phyloP scores from a whole-genome alignment of 2,888 invertebrate genomes.

The Cremastinae sp. region DNA sequence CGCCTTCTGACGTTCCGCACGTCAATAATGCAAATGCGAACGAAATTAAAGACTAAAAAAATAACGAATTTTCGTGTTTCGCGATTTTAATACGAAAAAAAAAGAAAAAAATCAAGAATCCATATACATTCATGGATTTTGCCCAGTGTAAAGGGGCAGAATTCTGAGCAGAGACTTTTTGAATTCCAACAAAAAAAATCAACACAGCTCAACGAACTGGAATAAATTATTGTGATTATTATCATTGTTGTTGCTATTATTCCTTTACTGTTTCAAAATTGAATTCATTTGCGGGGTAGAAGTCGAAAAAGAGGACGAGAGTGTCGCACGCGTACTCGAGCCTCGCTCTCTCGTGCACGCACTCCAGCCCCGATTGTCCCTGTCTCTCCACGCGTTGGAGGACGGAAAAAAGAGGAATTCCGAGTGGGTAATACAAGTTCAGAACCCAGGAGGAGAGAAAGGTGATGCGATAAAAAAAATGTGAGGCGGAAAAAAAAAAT shows the following conservation, averaged over 20 bases:
- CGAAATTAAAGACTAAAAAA: slow-evolving; percentile 6
- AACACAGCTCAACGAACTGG: slow-evolving; percentile 21
- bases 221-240: slow-evolving; percentile 29
- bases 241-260: slow-evolving; percentile 8
- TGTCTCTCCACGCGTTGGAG: slow-evolving; percentile 28
- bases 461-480: slow-evolving; percentile 27
- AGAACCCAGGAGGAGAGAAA: slow-evolving; percentile 35
- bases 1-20: not conserved
- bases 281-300: slow-evolving; percentile 21
- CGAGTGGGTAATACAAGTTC: slow-evolving; percentile 59
- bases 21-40: slow-evolving; percentile 13
- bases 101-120: not conserved
- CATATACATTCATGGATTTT: not conserved
- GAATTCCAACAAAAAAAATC: slow-evolving; percentile 28
- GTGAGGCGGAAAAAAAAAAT: slow-evolving; percentile 39
- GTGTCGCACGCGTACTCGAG: slow-evolving; percentile 34
- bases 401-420: slow-evolving; percentile 39
- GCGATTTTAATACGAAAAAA: slow-evolving; percentile 22
- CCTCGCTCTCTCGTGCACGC: not conserved
- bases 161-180: slow-evolving; percentile 7
- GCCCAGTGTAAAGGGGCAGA: not conserved
- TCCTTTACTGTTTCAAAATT: slow-evolving; percentile 16
- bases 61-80: not conserved
- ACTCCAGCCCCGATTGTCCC: not conserved
- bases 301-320: slow-evolving; percentile 5